A percentile compares a stretch with the other conserved stretches of the same genome.
Evolutionary conservation across 1,140 invertebrate genomes (phyloP).

Genomic region (Cryptotermes secundus): DNA sequence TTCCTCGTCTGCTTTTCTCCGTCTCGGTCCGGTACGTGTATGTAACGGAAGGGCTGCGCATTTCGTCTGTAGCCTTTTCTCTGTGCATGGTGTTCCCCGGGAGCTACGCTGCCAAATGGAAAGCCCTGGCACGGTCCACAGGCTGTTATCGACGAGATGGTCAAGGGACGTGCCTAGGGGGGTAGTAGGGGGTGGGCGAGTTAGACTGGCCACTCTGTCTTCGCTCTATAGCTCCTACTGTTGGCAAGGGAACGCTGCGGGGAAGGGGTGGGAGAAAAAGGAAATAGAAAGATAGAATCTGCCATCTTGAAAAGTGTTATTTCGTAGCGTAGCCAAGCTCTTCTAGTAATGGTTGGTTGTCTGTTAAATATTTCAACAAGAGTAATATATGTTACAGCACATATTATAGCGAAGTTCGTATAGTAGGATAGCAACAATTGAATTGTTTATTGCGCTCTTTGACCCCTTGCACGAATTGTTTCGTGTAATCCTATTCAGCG

Average conservation of each 20-base stretch:
- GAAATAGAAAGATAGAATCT: slow-evolving; percentile 30
- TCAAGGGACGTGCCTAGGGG: slow-evolving; percentile 20
- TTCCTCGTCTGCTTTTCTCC: slow-evolving; percentile 1
- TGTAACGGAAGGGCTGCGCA: neutral
- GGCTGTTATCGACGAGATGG: slow-evolving; percentile 33
- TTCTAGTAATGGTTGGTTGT: neutral
- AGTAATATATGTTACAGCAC: no score
- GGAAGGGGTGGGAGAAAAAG: neutral
- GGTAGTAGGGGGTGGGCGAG: neutral
- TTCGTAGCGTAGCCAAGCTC: neutral
- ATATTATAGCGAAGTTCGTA: no score
- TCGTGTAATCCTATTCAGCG: no score
- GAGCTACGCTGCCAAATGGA: slow-evolving; percentile 19
- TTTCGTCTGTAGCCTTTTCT: neutral
- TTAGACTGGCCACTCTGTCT: slow-evolving; percentile 10
- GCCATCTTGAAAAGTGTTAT: neutral
- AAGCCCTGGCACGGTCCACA: slow-evolving; percentile 19
- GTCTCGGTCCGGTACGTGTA: neutral
- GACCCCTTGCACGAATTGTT: no score
- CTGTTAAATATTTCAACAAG: neutral
- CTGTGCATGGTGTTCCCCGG: neutral
- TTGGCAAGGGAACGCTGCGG: no score
- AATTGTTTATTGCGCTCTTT: no score
- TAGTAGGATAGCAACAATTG: no score
- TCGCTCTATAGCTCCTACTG: neutral